Evolutionary conservation across 2,888 invertebrate genomes (phyloP), one percentile per base, ranked within the genome.

Genomic region (Minunthozetes semirufus): DNA sequence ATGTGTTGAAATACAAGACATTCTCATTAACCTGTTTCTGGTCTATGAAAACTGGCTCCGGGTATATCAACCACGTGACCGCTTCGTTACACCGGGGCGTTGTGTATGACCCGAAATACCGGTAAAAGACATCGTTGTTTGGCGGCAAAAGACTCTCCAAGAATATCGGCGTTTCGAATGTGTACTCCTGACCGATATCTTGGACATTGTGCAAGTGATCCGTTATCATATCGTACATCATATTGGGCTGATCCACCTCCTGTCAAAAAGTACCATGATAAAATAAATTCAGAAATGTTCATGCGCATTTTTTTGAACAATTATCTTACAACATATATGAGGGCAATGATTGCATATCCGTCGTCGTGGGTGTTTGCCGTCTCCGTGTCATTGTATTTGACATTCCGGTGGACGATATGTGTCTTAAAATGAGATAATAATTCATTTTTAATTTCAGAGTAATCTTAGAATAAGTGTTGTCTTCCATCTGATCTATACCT

Each of bases 61-160:
- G 75, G 59, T 46, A 75, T n/a, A 75, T 33, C 1, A 75, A 71
- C 75, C 75, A 75, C 9, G 75, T 75, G n/a, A 75, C 75, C 27
- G 71, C 71, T n/a, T 75, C 75, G 29, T 75, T 70, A 38, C 75
- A 75, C 17, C 27, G 33, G 9, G 75, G 75, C 4, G 71, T 71
- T 17, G 75, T 75, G 27, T 75, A 75, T 19, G 75, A 75, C 15
- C 75, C 75, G 22, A 50, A 75, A 59, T 75, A 75, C 11, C 75
- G 75, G 22, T 71, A 71, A 53, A 75, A 75, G 19, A 46, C 13
- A 0, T 75, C 53, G 3, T 70, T 71, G 61, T 53, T 50, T 9
- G n/a, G n/a, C 27, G 75, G 75, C 17, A 75, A 29, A 11, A 75
- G 33, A 56, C 25, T 71, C 13, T 71, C 19, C 56, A 75, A 19